Percentiles rank a stretch among this genome's conserved stretches.
Evolutionary conservation across 1,140 invertebrate species (phyloP).

Genomic region (Amphibalanus amphitrite): DNA sequence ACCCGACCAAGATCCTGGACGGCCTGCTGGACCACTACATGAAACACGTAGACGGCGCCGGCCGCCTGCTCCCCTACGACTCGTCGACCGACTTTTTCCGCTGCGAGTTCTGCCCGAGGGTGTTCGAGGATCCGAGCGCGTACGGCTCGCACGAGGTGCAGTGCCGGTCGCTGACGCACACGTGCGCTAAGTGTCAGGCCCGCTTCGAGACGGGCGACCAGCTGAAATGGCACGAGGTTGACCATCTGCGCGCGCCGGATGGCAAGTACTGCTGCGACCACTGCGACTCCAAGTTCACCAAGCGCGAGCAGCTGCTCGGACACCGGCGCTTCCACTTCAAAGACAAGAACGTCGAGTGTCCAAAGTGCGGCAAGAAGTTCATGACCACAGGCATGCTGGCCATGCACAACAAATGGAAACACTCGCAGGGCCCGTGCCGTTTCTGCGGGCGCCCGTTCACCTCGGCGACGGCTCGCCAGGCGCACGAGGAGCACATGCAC

Average conservation of each 20-base stretch:
- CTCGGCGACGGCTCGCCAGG: not conserved
- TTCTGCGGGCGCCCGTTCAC: slow-evolving; percentile 4
- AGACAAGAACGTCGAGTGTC: not conserved
- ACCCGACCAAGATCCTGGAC: not conserved
- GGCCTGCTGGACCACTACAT: not conserved
- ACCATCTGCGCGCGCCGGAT: not conserved
- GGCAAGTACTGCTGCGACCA: not conserved
- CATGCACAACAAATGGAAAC: slow-evolving; percentile 3
- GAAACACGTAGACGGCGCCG: not conserved
- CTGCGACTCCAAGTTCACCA: not conserved
- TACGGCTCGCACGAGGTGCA: slow-evolving; percentile 1
- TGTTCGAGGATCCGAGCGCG: not conserved
- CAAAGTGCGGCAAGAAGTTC: slow-evolving; percentile 2
- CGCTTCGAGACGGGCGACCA: not conserved
- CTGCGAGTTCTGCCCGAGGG: not conserved
- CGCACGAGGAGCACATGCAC: slow-evolving; percentile 3
- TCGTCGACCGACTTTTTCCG: not conserved
- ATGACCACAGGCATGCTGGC: not conserved
- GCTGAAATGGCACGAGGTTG: not conserved
- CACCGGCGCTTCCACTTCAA: slow-evolving; percentile 5
- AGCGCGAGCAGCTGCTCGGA: not conserved
- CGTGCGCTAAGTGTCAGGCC: not conserved
- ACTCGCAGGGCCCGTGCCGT: not conserved
- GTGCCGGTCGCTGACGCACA: not conserved
- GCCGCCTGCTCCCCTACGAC: not conserved